A percentile compares a stretch with the other conserved stretches of the same genome.
These are phyloP conservation scores for Cecidostiba fungosa DNA, from an alignment of 2,888 invertebrate genomes.

Conservation along the genomic window DNA sequence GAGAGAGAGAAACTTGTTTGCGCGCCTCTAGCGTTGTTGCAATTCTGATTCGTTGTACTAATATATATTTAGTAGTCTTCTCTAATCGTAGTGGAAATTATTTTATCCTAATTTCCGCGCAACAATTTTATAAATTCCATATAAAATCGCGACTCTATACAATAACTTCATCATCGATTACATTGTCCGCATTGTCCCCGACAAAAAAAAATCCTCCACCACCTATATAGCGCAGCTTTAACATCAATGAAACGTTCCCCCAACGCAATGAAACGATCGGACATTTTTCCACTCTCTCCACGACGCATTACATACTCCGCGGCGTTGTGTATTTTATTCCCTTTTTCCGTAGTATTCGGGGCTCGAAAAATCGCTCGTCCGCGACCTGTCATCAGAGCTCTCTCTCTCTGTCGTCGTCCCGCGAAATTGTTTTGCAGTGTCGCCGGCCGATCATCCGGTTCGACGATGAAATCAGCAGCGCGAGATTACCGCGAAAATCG, in stretches of 20 bases:
- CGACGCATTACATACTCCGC: slow-evolving; percentile 12
- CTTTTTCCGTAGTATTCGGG: background rate
- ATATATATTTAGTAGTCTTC: too few species aligned
- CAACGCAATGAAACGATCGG: background rate
- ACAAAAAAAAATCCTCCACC: background rate
- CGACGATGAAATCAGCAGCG: slow-evolving; percentile 64
- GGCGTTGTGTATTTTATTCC: slow-evolving; percentile 13
- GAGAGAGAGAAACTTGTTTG: background rate
- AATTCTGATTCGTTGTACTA: too few species aligned
- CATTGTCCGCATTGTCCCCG: background rate
- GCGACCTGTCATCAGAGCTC: slow-evolving; percentile 42
- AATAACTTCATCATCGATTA: background rate
- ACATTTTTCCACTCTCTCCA: background rate
- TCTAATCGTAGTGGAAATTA: too few species aligned
- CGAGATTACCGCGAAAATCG: slow-evolving; percentile 63
- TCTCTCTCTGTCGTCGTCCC: background rate
- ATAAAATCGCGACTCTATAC: background rate
- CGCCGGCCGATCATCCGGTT: slow-evolving; percentile 55
- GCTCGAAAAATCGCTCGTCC: background rate
- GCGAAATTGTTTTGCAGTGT: slow-evolving; percentile 64
- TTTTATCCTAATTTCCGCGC: too few species aligned
- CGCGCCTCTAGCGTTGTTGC: slow-evolving; percentile 1
- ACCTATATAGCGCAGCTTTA: background rate
- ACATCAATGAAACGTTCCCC: slow-evolving; percentile 6
- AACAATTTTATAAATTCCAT: background rate